Base-by-base conservation (phyloP, 92 coral and sea anemone species). In the Siderastrea radians region DNA sequence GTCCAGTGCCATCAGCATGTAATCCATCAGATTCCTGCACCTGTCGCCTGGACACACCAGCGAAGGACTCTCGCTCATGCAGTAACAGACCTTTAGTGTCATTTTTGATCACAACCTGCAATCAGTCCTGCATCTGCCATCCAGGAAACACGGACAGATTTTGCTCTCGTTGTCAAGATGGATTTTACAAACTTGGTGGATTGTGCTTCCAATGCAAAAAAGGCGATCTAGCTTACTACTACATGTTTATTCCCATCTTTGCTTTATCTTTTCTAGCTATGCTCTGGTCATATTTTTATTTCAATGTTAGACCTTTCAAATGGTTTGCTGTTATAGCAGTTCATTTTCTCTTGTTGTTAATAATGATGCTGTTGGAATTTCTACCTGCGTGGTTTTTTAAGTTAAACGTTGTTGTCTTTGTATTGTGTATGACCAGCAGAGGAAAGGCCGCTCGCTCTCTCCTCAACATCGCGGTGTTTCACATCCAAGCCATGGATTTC, bases 311-410 rank as follows among this genome's bases (percentile, higher is more conserved):
- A 26, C 38, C 38, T 68, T 60, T 58, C 59, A 78, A 80, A 55
- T 86, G 93, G 63, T 92, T 92, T 69, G 70, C 65, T 53, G 82
- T 92, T 60, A 72, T 79, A 47, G 80, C 73, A 2, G 80, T 91
- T 19, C 80, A 92, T 85, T 77, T 89, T 43, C 65, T 89, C 44
- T 45, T 89, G 26, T 87, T 92, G 76, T 64, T 90, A 51, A 44
- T 75, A 38, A 72, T 88, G 44, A 89, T 68, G 75, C 68, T 87
- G 47, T 49, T 92, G 58, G 95, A 92, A 45, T 72, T 88, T 15
- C 52, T 92, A 19, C 94, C 94, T 7, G 83, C 86, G 1, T 92
- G 94, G 94, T 61, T 88, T 17, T 88, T 92, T 45, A 81, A 92
- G 77, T 62, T 86, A 6, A 87, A 92, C 72, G 68, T 92, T 73